phyloP scores from a whole-genome alignment of 2,797 vertebrate species.

The Smutsia gigantea region DNA sequence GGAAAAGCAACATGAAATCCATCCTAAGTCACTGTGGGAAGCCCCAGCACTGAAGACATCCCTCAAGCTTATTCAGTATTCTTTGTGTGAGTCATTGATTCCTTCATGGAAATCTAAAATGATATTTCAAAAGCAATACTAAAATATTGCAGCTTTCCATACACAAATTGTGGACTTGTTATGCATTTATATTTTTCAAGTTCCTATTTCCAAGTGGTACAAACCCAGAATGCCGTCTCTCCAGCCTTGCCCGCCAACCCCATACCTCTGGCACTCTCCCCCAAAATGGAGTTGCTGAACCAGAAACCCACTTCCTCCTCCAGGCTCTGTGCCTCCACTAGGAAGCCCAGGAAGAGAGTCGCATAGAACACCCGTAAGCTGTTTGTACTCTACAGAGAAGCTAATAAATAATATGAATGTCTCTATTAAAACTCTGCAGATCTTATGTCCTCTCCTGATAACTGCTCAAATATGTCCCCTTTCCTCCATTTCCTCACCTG shows the following conservation, averaged over 20 bases:
- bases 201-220: not conserved
- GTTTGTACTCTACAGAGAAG: not conserved
- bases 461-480: not conserved
- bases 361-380: not conserved
- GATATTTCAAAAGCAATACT: not conserved
- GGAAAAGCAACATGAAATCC: constrained; percentile 70
- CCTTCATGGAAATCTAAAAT: constrained; percentile 34
- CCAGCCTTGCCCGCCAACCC: not conserved
- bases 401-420: not conserved
- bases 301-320: not conserved
- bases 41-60: constrained; percentile 44
- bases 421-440: not conserved
- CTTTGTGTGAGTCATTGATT: constrained; percentile 25
- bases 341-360: not conserved
- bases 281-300: not conserved
- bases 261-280: not conserved
- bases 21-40: constrained; percentile 49
- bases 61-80: constrained; percentile 61
- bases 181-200: not conserved
- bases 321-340: not conserved
- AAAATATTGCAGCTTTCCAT: not conserved
- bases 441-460: not conserved
- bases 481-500: not conserved
- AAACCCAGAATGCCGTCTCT: not conserved
- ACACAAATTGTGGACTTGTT: not conserved